Evolutionary conservation across 92 coral and sea anemone species (phyloP).

Genomic region (Parazoanthus atlanticus): DNA sequence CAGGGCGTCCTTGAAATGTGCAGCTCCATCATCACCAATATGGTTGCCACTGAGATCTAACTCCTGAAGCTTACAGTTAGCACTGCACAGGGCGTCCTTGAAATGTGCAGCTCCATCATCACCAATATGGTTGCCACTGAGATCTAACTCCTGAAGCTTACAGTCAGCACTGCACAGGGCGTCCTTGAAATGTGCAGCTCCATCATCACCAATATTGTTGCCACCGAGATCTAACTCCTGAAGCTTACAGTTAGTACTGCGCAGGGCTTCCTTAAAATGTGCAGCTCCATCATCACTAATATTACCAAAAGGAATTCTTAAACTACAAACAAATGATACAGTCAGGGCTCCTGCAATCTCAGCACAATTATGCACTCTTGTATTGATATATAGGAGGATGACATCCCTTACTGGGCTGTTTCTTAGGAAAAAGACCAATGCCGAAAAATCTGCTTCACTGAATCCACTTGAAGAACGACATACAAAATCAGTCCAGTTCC

Average conservation of each 20-base stretch:
- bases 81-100: conserved; percentile 22
- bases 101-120: background rate
- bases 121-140: background rate
- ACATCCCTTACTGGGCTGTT: background rate
- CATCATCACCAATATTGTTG: background rate
- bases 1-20: background rate
- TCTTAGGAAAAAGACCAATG: background rate
- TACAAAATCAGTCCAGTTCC: background rate
- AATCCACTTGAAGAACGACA: background rate
- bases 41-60: background rate
- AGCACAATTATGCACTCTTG: background rate
- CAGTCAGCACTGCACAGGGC: conserved; percentile 7
- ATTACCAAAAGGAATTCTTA: background rate
- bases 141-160: conserved; percentile 13
- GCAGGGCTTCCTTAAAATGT: background rate
- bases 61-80: conserved; percentile 19
- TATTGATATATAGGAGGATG: background rate
- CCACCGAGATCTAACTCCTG: background rate
- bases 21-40: background rate
- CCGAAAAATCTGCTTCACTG: background rate
- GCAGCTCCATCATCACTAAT: background rate
- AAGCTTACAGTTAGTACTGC: background rate
- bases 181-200: conserved; percentile 17
- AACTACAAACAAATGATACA: background rate
- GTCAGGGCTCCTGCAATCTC: background rate